These are phyloP conservation scores for Cepaea nemoralis DNA, from an alignment of 1,140 invertebrate species.

Conservation along the genomic window DNA sequence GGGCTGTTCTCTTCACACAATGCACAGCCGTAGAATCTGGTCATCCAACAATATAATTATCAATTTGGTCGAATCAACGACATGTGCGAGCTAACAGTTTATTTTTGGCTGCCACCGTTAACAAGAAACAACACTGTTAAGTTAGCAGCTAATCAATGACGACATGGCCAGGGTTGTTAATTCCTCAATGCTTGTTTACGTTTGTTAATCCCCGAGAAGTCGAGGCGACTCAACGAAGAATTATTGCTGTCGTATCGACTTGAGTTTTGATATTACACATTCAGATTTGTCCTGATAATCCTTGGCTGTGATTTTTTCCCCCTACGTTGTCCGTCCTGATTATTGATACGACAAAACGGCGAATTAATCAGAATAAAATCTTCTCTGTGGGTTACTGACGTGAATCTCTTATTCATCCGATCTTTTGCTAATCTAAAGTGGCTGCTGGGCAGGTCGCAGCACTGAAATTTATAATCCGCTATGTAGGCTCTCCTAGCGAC, in stretches of 20 bases:
- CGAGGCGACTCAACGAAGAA: not conserved
- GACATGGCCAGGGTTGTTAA: not conserved
- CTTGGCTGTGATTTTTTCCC: too few relatives aligned
- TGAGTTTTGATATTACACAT: not conserved
- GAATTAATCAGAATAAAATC: not conserved
- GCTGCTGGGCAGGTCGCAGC: not conserved
- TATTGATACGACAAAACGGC: not conserved
- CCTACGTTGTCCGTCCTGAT: not conserved
- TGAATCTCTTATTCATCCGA: not conserved
- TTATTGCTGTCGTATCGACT: not conserved
- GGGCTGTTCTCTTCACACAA: not conserved
- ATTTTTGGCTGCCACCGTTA: too few relatives aligned
- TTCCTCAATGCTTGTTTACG: not conserved
- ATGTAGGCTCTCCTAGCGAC: not conserved
- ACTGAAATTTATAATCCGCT: not conserved
- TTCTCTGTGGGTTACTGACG: not conserved
- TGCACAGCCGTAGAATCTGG: not conserved
- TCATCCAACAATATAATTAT: too few relatives aligned
- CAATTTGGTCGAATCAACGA: too few relatives aligned
- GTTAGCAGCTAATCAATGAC: not conserved
- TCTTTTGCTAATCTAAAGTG: constrained; percentile 12
- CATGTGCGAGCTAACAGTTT: too few relatives aligned
- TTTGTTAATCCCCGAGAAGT: not conserved
- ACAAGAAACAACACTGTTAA: not conserved
- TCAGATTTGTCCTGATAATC: not conserved